Evolutionary conservation across 2,113 vertebrate genomes (phyloP).

Genomic region (Pluvianellus socialis): DNA sequence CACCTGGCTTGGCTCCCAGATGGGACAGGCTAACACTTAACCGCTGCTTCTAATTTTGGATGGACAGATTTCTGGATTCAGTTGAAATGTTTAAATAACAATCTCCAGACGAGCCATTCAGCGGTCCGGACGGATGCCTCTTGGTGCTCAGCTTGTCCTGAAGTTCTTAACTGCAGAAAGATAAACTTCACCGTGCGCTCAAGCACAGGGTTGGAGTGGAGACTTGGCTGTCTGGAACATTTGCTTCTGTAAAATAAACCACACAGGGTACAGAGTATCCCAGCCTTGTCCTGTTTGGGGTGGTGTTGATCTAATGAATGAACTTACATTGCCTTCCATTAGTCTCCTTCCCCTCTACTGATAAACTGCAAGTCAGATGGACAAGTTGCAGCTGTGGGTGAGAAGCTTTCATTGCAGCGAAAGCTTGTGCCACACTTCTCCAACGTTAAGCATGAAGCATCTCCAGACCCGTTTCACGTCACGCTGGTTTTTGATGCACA

Average conservation of each 20-base stretch:
- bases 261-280: neutral
- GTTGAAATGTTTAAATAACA: neutral
- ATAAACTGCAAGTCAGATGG: too few relatives aligned
- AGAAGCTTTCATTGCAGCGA: neutral
- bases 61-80: neutral
- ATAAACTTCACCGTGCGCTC: neutral
- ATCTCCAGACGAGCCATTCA: neutral
- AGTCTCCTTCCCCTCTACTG: neutral
- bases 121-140: fast-evolving
- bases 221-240: neutral
- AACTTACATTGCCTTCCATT: neutral
- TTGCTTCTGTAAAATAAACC: neutral
- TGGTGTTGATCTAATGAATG: neutral
- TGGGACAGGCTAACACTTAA: neutral
- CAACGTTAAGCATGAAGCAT: fast-evolving
- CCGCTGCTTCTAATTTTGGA: neutral
- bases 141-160: neutral
- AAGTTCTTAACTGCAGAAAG: neutral
- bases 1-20: neutral
- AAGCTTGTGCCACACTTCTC: neutral
- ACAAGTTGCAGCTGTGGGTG: neutral
- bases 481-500: fast-evolving
- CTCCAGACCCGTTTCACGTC: neutral
- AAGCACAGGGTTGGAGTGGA: fast-evolving
- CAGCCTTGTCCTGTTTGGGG: neutral